phyloP scores from a whole-genome alignment of 2,113 vertebrate genomes.

The Eublepharis macularius region DNA sequence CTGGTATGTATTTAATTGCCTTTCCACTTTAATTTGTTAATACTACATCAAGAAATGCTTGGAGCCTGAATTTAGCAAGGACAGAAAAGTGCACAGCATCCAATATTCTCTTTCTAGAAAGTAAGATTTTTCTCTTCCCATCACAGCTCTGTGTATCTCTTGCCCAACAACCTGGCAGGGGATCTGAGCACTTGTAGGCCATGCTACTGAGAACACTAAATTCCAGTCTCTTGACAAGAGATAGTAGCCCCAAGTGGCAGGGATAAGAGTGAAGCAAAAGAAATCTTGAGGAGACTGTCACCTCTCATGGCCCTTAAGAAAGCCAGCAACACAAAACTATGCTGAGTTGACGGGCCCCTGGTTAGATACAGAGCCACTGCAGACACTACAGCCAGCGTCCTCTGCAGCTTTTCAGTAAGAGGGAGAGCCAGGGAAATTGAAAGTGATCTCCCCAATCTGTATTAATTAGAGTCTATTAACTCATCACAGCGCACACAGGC shows the following conservation, averaged over 20 bases:
- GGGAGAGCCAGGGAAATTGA: slow-evolving; percentile 49
- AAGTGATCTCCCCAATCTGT: slow-evolving; percentile 66
- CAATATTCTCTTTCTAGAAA: background rate
- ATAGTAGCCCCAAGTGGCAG: background rate
- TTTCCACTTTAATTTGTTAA: background rate
- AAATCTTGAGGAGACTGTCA: no score
- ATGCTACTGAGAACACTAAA: no score
- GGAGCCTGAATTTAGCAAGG: background rate
- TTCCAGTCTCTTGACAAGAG: background rate
- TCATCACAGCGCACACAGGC: slow-evolving; percentile 37
- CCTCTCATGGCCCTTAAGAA: background rate
- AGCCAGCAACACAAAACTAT: background rate
- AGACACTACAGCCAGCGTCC: slow-evolving; percentile 13
- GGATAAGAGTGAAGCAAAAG: background rate
- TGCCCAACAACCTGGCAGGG: background rate
- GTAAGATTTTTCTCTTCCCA: background rate
- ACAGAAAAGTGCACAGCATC: background rate
- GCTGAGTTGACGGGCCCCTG: background rate
- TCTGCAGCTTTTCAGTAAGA: slow-evolving; percentile 42
- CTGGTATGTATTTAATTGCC: background rate
- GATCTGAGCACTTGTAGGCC: background rate
- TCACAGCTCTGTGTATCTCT: no score
- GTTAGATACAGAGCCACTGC: background rate
- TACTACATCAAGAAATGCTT: background rate
- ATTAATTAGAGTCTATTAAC: slow-evolving; percentile 71